Base-by-base conservation (phyloP, 2,888 invertebrate genomes). In the Stenoptilia bipunctidactyla region DNA sequence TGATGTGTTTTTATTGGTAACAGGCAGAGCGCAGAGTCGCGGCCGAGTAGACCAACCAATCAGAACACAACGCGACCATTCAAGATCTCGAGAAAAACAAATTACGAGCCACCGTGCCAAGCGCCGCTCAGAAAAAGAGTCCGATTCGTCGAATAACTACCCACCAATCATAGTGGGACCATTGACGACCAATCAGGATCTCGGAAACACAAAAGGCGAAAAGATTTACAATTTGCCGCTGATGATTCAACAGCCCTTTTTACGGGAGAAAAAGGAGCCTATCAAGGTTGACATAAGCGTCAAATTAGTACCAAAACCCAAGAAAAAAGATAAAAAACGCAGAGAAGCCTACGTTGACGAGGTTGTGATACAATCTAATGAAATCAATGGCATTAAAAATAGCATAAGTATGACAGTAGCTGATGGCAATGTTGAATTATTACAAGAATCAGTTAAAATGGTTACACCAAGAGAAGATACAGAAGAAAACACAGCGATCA, bases 221-320 rank as follows among this genome's bases (percentile, higher is more conserved):
- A 83, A 70, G 48, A 66, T 72, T 43, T 80, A 74, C 52, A 83
- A 82, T 53, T 58, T 85, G 43, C 85, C 85, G 47, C 70, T 85
- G 53, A 83, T 80, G 75, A 85, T 85, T 64, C 82, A 84, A 84
- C 85, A 85, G 71, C 85, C 85, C 82, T 85, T 84, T 84, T 85
- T 85, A 84, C 85, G 76, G 41, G 85, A 83, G 83, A 85, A 85
- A 85, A 88, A 88, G 86, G 88, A 88, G 74, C 90, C 90, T 40
- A 89, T 92, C 53, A 91, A 91, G 85, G 89, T 92, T 74, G 91
- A 92, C 66, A 90, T 92, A 58, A 90, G 89, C 69, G 90, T 92
- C 47, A 90, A 91, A 68, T 80, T 91, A 66, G 87, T 91, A 68
- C 89, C 91, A 49, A 90, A 90, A 44, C 66, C 77, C 37, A 70